Evolutionary conservation across 2,888 invertebrate species (phyloP).

Genomic region (Agonopterix heracliana): DNA sequence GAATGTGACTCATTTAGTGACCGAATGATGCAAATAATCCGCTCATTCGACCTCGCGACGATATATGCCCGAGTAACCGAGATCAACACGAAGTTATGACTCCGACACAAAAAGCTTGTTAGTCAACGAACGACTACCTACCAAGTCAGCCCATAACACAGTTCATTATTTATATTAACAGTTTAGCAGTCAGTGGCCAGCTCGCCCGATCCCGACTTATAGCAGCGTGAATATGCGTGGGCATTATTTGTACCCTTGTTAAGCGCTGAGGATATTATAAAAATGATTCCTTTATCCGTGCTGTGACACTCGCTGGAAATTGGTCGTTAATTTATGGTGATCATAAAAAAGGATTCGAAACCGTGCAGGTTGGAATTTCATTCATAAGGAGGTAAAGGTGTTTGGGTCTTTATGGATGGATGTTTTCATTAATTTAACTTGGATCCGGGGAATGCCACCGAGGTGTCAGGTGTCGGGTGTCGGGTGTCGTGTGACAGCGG

Average conservation of each 20-base stretch:
- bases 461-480: constrained; percentile 61
- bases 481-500: constrained; percentile 48
- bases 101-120: constrained; percentile 61
- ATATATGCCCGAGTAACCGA: too few relatives aligned
- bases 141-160: constrained; percentile 65
- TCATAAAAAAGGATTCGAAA: constrained; percentile 73
- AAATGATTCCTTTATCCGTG: constrained; percentile 74
- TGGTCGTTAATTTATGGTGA: constrained; percentile 71
- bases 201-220: constrained; percentile 64
- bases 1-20: neutral
- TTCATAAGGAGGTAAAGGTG: constrained; percentile 77
- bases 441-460: constrained; percentile 58
- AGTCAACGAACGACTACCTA: constrained; percentile 66
- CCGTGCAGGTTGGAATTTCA: constrained; percentile 73
- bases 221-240: constrained; percentile 73
- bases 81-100: constrained; percentile 38
- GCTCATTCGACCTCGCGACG: neutral
- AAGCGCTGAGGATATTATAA: constrained; percentile 75
- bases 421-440: constrained; percentile 75
- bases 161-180: constrained; percentile 77
- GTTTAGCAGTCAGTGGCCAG: constrained; percentile 72
- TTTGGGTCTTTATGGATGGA: constrained; percentile 73
- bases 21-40: neutral
- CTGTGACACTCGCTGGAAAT: constrained; percentile 75
- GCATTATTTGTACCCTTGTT: constrained; percentile 75